Percentiles rank a stretch among this genome's conserved stretches.
Conservation (phyloP, 2,888 invertebrate species). For the Rotaria macrura region DNA sequence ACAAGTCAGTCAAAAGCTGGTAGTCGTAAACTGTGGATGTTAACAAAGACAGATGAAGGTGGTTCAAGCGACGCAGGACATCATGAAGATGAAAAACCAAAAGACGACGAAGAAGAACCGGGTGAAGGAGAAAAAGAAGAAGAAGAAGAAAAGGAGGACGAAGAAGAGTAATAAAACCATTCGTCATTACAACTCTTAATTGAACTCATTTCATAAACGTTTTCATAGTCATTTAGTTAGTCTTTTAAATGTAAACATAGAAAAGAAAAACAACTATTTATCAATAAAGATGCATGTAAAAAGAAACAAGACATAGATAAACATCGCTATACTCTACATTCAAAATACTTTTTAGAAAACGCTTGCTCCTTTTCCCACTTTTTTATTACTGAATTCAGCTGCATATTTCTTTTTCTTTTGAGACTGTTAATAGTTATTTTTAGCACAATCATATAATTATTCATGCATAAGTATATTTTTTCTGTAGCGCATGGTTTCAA, state of each 20-base stretch:
- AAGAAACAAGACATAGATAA: neutral
- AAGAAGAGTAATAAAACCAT: neutral
- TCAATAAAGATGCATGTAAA: neutral
- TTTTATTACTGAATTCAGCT: neutral
- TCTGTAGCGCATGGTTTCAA: neutral
- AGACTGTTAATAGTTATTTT: neutral
- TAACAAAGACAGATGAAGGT: slow-evolving; percentile 7
- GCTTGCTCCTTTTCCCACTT: neutral
- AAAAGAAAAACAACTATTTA: neutral
- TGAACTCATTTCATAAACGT: neutral
- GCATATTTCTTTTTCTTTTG: neutral
- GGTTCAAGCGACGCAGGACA: neutral
- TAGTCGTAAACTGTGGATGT: slow-evolving; percentile 5
- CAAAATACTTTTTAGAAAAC: neutral
- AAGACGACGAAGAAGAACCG: neutral
- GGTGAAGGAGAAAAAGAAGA: neutral
- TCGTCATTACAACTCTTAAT: neutral
- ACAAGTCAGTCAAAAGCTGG: neutral
- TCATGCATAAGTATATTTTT: neutral
- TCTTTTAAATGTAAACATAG: neutral
- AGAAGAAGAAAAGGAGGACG: neutral
- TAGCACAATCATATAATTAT: neutral
- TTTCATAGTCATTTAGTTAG: neutral
- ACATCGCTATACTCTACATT: neutral
- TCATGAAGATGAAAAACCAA: neutral